Evolutionary conservation across 1,140 invertebrate species (phyloP).

Genomic region (Arion vulgaris): DNA sequence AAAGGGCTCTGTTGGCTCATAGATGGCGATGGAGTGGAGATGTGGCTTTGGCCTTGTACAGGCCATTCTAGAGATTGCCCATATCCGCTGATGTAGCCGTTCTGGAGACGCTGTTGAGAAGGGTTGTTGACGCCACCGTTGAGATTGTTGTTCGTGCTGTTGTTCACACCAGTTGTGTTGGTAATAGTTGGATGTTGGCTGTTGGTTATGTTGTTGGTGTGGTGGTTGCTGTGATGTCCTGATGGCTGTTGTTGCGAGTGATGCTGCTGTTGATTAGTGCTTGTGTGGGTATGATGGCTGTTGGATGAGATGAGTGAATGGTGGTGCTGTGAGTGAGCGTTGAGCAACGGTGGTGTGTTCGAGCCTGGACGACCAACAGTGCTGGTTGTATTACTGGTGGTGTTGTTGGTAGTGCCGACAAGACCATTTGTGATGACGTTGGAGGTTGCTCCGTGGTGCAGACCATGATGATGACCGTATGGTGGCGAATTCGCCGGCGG

Average conservation of each 20-base stretch:
- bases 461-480: conserved; percentile 7
- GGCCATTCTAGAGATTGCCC: conserved; percentile 21
- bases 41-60: not conserved
- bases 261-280: conserved; percentile 1
- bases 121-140: not conserved
- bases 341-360: conserved; percentile 9
- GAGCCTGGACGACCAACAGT: not conserved
- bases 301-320: conserved; percentile 11
- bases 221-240: conserved; percentile 27
- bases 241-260: not conserved
- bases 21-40: conserved; percentile 38
- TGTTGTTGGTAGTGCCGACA: not conserved
- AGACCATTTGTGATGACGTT: not conserved
- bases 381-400: not conserved
- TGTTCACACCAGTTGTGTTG: not conserved
- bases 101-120: not conserved
- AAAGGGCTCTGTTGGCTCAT: conserved; percentile 36
- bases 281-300: conserved; percentile 4
- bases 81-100: conserved; percentile 8
- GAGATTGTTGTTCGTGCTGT: conserved; percentile 12
- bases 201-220: conserved; percentile 17
- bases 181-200: not conserved
- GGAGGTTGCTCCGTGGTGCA: not conserved
- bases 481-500: conserved; percentile 17
- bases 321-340: conserved; percentile 20